These are phyloP conservation scores for Mionectes olivaceus DNA, from an alignment of 2,797 vertebrate species.

Conservation along the genomic window DNA sequence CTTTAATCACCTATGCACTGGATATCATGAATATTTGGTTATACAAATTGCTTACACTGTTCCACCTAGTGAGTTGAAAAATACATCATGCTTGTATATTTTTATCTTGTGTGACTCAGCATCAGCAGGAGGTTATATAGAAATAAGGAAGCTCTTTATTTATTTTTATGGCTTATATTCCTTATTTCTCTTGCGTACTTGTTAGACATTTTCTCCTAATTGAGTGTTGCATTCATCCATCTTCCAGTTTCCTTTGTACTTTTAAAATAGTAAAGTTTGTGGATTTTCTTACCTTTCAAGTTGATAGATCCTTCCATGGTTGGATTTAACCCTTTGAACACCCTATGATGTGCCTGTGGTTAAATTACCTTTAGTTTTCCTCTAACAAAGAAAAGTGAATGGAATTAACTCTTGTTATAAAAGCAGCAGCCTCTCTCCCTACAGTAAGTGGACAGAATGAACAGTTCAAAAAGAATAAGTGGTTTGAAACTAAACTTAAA, in stretches of 20 bases:
- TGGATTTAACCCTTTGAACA: not conserved
- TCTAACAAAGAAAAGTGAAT: not conserved
- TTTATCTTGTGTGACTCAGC: not conserved
- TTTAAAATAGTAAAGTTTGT: not conserved
- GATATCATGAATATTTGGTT: constrained; percentile 52
- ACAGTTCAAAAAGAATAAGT: not conserved
- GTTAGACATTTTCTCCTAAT: not conserved
- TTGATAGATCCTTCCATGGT: not conserved
- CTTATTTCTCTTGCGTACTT: not conserved
- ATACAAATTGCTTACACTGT: constrained; percentile 12
- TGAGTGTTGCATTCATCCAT: not conserved
- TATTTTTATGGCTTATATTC: not conserved
- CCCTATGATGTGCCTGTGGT: not conserved
- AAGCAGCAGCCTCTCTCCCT: not conserved
- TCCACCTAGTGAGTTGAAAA: constrained; percentile 37
- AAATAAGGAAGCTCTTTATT: not conserved
- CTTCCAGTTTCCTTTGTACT: not conserved
- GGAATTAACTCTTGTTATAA: not conserved
- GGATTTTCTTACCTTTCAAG: not conserved
- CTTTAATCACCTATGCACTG: constrained; percentile 50
- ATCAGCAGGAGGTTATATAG: not conserved
- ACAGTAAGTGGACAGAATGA: not conserved
- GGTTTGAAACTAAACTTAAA: not conserved
- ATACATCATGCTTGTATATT: not conserved
- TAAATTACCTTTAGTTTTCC: not conserved